Evolutionary conservation across 2,888 invertebrate genomes (phyloP), one percentile per base, ranked within the genome.

Genomic region (Hirudinaria manillensis): DNA sequence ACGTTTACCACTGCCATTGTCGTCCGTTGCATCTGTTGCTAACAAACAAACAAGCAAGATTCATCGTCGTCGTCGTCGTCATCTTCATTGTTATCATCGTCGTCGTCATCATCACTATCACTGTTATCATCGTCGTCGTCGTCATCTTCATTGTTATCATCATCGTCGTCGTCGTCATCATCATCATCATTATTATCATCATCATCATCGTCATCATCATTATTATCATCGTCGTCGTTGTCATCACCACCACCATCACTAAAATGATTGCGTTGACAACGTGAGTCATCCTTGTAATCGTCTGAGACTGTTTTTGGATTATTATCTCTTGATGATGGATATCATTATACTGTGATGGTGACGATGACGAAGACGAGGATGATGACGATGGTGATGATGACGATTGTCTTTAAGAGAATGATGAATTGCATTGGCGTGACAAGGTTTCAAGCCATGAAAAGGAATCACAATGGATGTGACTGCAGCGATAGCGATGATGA

Each of bases 371-470:
- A 53, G 72, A 72, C 55, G 56, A 72, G 55, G 72, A 72, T 55
- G 72, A 72, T 56, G 72, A 16, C 16, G 72, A 51, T 24, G 72
- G 27, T 72, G 72, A 72, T 72, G 72, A 72, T 72, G 72, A 55
- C 16, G 56, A 16, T 56, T 55, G 27, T 72, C 24, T 24, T 4
- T 51, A 72, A 55, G 72, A 53, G 21, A 55, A 72, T 72, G 72
- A 72, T 56, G 72, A 72, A 61, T 61, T 61, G 61, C 61, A 61
- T 21, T 27, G 24, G 61, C 29, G 61, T 61, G 61, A 27, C 61
- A 1, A 61, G 1, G 29, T 10, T 61, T 24, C 61, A 61, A 27
- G 7, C 21, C 61, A 16, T 6, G 21, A 24, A 56, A 21, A 29
- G 27, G 10, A 32, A 53, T 55, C 53, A 56, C 24, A 32, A 56